Evolutionary conservation across 2,888 invertebrate genomes (phyloP).

Genomic region (Drosophila nr. perissopoda): DNA sequence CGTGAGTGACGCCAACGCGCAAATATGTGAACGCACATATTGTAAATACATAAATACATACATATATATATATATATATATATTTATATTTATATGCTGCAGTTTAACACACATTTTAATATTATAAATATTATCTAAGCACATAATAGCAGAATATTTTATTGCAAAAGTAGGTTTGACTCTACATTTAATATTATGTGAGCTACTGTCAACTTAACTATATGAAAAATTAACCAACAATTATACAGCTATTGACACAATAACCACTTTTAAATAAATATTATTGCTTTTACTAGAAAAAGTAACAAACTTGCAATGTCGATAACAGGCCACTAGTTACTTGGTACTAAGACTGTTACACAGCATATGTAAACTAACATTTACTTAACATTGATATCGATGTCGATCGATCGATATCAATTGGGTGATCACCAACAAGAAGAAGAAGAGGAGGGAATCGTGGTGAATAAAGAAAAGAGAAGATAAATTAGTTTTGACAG

Average conservation of each 20-base stretch:
- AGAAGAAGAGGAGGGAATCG: too few species aligned
- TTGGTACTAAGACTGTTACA: too few species aligned
- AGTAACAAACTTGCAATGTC: background rate
- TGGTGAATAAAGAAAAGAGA: too few species aligned
- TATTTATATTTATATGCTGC: background rate
- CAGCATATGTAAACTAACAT: too few species aligned
- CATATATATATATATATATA: background rate
- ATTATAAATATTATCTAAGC: slow-evolving; percentile 1
- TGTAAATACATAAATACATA: slow-evolving; percentile 18
- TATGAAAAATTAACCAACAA: background rate
- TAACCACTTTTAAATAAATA: background rate
- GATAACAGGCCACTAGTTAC: too few species aligned
- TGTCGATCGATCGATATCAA: too few species aligned
- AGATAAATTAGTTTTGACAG: too few species aligned
- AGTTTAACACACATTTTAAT: slow-evolving; percentile 33
- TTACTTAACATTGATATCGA: too few species aligned
- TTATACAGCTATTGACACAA: background rate
- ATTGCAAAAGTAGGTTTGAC: background rate
- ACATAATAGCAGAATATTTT: background rate
- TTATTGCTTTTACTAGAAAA: background rate
- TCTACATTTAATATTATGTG: background rate
- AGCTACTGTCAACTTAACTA: background rate
- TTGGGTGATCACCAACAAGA: too few species aligned
- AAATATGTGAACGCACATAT: slow-evolving; percentile 51
- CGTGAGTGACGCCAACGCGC: slow-evolving; percentile 52